Evolutionary conservation across 2,888 invertebrate genomes (phyloP).

Genomic region (Oxystoma pomonae): DNA sequence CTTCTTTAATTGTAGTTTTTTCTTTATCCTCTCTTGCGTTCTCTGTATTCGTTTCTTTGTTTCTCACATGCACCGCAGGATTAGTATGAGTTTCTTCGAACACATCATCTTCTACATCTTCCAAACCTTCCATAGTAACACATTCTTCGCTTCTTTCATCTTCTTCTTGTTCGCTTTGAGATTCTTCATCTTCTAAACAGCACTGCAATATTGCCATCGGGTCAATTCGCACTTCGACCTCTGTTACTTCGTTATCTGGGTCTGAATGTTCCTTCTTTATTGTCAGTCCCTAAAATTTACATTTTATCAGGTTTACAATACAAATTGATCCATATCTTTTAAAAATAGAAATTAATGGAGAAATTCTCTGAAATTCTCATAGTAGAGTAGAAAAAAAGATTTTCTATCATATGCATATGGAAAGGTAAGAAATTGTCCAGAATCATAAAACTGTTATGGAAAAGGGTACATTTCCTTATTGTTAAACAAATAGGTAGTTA

Average conservation of each 20-base stretch:
- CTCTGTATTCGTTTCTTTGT: not conserved
- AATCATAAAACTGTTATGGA: too few relatives aligned
- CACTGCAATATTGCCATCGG: conserved; percentile 65
- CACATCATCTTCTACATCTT: not conserved
- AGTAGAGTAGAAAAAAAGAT: too few relatives aligned
- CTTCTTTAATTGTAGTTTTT: not conserved
- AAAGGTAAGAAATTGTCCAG: too few relatives aligned
- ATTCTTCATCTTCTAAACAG: conserved; percentile 48
- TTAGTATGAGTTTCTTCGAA: conserved; percentile 4
- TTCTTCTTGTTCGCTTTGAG: conserved; percentile 8
- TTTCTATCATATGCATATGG: too few relatives aligned
- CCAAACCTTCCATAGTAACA: conserved; percentile 1
- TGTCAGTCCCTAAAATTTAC: conserved; percentile 31
- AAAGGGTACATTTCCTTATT: too few relatives aligned
- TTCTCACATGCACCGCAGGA: not conserved
- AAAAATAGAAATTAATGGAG: too few relatives aligned
- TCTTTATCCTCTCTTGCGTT: not conserved
- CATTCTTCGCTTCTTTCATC: conserved; percentile 8
- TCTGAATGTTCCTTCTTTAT: conserved; percentile 33
- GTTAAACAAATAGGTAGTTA: too few relatives aligned
- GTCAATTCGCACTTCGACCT: conserved; percentile 66
- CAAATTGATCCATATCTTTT: too few relatives aligned
- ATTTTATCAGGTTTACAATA: too few relatives aligned
- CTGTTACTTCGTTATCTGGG: conserved; percentile 45
- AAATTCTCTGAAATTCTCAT: too few relatives aligned